Base-by-base conservation (phyloP, 2,797 vertebrate genomes). In the Macropus fuliginosus region DNA sequence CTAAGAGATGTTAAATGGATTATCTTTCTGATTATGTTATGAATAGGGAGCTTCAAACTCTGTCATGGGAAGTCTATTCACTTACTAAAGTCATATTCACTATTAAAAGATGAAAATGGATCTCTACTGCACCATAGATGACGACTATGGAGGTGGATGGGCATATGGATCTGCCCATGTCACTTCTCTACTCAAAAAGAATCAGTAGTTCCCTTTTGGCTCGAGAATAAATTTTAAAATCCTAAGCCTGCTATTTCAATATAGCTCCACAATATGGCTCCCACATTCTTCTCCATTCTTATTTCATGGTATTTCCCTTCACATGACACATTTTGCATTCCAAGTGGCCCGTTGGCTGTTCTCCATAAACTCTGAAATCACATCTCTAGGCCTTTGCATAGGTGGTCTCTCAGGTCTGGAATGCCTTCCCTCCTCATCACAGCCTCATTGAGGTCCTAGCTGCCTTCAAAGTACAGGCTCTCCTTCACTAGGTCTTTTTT, bases 31-130 rank as follows among this genome's bases (percentile, higher is more conserved):
- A 97, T 95, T 97, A 98, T 92, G 93, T 91, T 95, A 94, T 95
- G 95, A 94, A 97, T 96, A 98, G 94, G 92, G 98, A 96, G 56
- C 97, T 97, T 96, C 93, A 90, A 94, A 97, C 94, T 96, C 95
- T 96, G 24, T 95, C 28, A 54, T 62, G 34, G 93, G 90, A 94
- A 96, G 97, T 95, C 96, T 98, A 93, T 97, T 96, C 96, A 96
- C 97, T 93, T 94, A 97, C 92, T 93, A 66, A 54, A 90, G 54
- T 91, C 4, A 31, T 4, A 46, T 87, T 87, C 74, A 27, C 95
- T 96, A 95, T 98, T 98, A 98, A 97, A 97, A 97, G 96, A 97
- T 98, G 95, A 94, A 97, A 93, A 87, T 50, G 40, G 40, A 16
- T 10, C 40, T 87, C 9, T 87, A 16, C 66, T 46, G 40, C 74